phyloP scores from a whole-genome alignment of 2,113 vertebrate genomes.

The Heptranchias perlo region DNA sequence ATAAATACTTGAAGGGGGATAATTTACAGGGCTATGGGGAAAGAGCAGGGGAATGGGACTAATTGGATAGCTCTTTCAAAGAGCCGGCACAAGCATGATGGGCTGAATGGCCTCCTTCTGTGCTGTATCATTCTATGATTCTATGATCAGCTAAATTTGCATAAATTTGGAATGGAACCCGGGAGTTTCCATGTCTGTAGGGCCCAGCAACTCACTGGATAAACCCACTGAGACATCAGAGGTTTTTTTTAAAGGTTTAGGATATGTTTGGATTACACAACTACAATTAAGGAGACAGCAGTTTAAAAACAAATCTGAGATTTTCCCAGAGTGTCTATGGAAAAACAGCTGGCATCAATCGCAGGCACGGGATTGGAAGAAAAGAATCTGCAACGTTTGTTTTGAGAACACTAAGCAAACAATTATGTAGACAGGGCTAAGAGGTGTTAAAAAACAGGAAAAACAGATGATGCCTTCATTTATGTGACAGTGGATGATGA shows the following conservation, averaged over 20 bases:
- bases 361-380: conserved; percentile 39
- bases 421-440: conserved; percentile 45
- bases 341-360: conserved; percentile 43
- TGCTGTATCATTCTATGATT: no score
- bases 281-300: conserved; percentile 17
- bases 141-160: neutral
- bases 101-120: no score
- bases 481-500: neutral
- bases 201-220: neutral
- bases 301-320: conserved; percentile 22
- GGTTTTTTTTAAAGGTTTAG: neutral
- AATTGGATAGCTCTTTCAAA: no score
- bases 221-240: neutral
- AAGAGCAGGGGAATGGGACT: no score
- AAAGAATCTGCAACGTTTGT: conserved; percentile 45
- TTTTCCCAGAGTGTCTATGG: conserved; percentile 42
- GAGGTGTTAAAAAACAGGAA: conserved; percentile 44
- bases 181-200: neutral
- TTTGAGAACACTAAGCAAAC: conserved; percentile 46
- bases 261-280: conserved; percentile 22
- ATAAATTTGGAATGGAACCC: neutral
- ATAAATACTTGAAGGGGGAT: no score
- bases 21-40: no score
- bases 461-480: conserved; percentile 39
- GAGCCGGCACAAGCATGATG: no score